A percentile compares a stretch with the other conserved stretches of the same genome.
These are phyloP conservation scores for Drosophila niveifrons DNA, from an alignment of 2,888 invertebrate genomes.

Conservation along the genomic window DNA sequence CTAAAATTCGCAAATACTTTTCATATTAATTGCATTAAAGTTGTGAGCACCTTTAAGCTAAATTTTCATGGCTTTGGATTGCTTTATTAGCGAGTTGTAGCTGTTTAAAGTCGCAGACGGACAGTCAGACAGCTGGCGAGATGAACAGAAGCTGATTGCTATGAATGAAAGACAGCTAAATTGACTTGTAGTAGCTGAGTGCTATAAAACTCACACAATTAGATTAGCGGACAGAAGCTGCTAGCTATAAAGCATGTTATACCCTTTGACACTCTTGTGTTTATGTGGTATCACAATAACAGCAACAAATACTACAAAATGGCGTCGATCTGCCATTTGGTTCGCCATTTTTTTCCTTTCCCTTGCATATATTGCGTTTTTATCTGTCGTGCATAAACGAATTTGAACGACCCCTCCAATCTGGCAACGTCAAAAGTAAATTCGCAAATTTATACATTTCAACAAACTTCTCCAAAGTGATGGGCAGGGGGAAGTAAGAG, in stretches of 20 bases:
- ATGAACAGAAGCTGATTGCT: too few species aligned
- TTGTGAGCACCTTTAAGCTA: too few species aligned
- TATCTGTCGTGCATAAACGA: slow-evolving; percentile 12
- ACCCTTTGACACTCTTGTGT: background rate
- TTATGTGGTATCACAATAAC: background rate
- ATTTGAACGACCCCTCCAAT: slow-evolving; percentile 43
- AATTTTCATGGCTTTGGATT: too few species aligned
- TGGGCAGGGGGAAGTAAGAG: background rate
- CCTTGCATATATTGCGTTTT: slow-evolving; percentile 1
- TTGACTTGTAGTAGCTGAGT: too few species aligned
- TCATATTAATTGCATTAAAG: too few species aligned
- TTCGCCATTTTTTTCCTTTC: slow-evolving; percentile 44
- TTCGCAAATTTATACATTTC: slow-evolving; percentile 54
- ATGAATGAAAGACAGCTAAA: too few species aligned
- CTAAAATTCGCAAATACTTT: too few species aligned
- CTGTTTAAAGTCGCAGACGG: too few species aligned
- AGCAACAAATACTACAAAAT: slow-evolving; percentile 42
- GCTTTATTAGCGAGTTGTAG: too few species aligned
- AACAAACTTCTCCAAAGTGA: background rate
- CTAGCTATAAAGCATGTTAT: background rate
- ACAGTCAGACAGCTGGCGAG: too few species aligned
- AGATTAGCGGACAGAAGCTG: too few species aligned
- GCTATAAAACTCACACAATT: too few species aligned
- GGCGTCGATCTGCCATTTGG: slow-evolving; percentile 41
- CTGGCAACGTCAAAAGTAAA: slow-evolving; percentile 40